These are phyloP conservation scores for Echiichthys vipera DNA, from an alignment of 2,797 vertebrate species.

Conservation along the genomic window DNA sequence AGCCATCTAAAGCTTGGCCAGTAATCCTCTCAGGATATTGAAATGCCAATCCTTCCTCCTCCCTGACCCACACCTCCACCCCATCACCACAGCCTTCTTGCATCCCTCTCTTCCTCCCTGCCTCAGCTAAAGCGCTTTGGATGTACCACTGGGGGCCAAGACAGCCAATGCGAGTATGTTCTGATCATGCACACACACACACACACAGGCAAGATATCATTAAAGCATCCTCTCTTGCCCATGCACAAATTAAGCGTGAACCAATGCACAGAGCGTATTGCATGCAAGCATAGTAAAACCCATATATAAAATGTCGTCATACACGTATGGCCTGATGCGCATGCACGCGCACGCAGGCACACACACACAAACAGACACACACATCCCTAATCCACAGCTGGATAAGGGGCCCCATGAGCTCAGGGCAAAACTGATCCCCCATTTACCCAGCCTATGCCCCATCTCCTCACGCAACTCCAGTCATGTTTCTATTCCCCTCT, in stretches of 20 bases:
- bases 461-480: slow-evolving; percentile 49
- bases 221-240: slow-evolving; percentile 22
- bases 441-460: slow-evolving; percentile 48
- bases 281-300: slow-evolving; percentile 20
- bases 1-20: slow-evolving; percentile 69
- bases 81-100: slow-evolving; percentile 49
- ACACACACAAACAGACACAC: slow-evolving; percentile 26
- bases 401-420: slow-evolving; percentile 62
- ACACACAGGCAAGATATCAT: slow-evolving; percentile 37
- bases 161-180: slow-evolving; percentile 49
- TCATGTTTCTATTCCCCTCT: slow-evolving; percentile 35
- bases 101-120: slow-evolving; percentile 56
- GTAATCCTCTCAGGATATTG: slow-evolving; percentile 85
- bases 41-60: slow-evolving; percentile 82
- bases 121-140: slow-evolving; percentile 74
- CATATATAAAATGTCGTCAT: slow-evolving; percentile 9
- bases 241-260: slow-evolving; percentile 43
- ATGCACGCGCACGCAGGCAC: slow-evolving; percentile 13
- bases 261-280: slow-evolving; percentile 23
- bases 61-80: slow-evolving; percentile 71
- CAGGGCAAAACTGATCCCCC: slow-evolving; percentile 61
- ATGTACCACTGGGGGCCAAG: slow-evolving; percentile 58
- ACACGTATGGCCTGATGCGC: slow-evolving; percentile 22
- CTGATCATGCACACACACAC: slow-evolving; percentile 16
- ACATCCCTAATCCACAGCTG: slow-evolving; percentile 64